Conservation (phyloP, 2,113 vertebrate species). For the Cichladusa arquata region DNA sequence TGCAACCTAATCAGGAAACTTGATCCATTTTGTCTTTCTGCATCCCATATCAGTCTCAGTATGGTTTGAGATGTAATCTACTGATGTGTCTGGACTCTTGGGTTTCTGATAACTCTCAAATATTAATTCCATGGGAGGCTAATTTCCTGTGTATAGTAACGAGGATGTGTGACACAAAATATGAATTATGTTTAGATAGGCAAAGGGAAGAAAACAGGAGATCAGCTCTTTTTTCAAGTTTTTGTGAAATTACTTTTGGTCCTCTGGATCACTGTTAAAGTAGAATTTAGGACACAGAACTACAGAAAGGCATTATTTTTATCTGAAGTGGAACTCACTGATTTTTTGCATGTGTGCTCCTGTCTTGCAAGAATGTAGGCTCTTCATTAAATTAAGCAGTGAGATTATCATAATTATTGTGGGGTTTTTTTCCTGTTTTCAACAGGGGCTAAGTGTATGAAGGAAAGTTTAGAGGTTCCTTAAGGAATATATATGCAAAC, state of each 20-base stretch:
- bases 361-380: not conserved
- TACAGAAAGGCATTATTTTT: not conserved
- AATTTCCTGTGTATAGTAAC: not conserved
- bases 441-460: fast-evolving
- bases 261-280: not conserved
- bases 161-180: not conserved
- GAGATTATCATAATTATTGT: not conserved
- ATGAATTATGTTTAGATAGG: not conserved
- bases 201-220: not conserved
- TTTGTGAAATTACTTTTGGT: not conserved
- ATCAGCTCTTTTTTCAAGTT: not conserved
- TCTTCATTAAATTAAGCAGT: not conserved
- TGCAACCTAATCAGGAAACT: not conserved
- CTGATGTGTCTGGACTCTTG: not conserved
- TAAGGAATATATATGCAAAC: not conserved
- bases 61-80: not conserved
- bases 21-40: not conserved
- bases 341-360: not conserved
- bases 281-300: not conserved
- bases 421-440: not conserved
- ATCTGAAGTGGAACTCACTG: not conserved
- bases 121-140: not conserved
- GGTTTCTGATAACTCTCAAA: not conserved
- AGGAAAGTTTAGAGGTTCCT: not conserved
- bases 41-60: not conserved